Evolutionary conservation across 2,113 vertebrate genomes (phyloP), one percentile per base, ranked within the genome.

Genomic region (Carollia perspicillata): DNA sequence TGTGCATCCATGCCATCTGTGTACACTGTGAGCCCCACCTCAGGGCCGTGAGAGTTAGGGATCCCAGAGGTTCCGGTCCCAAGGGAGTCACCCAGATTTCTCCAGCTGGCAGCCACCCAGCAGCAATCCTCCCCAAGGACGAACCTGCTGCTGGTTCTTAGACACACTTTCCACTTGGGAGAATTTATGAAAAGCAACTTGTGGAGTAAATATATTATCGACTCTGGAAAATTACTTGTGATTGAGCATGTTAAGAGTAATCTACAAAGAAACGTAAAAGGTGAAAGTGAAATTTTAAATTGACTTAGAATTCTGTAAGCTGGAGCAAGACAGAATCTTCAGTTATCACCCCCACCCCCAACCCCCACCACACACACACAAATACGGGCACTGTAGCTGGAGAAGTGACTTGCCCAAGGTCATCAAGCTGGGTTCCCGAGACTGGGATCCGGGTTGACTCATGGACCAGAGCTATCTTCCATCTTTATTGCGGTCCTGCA

Each of bases 391-490:
- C 3, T 14, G 44, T 33, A 26, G 14, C 49, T 37, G 35, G 83
- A 28, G 16, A 20, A 71, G 18, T 1, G 17, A 66, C n/a, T 8
- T 58, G 40, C 47, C 18, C 55, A 30, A 1, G 18, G 49, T 40
- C 49, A 37, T 55, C 20, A 28, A 42, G 30, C 23, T 26, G 49
- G 13, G 55, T 58, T 58, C 30, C 44, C 20, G 83, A 79, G 74
- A 33, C 9, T 4, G 8, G 37, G 55, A 37, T 14, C 58, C 47
- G 18, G 93, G 69, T 13, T 42, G 20, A 6, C 65, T n/a, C 0
- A 0, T 5, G 35, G 47, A 26, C 11, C 0, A 1, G 60, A 14
- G 16, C 42, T 8, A 0, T 28, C 8, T 22, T n/a, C 55, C 1
- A 14, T 23, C 28, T 49, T 16, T 65, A 0, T 58, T 42, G n/a